Evolutionary conservation across 2,888 invertebrate species (phyloP), one percentile per base, ranked within the genome.

Genomic region (Eupithecia subfuscata): DNA sequence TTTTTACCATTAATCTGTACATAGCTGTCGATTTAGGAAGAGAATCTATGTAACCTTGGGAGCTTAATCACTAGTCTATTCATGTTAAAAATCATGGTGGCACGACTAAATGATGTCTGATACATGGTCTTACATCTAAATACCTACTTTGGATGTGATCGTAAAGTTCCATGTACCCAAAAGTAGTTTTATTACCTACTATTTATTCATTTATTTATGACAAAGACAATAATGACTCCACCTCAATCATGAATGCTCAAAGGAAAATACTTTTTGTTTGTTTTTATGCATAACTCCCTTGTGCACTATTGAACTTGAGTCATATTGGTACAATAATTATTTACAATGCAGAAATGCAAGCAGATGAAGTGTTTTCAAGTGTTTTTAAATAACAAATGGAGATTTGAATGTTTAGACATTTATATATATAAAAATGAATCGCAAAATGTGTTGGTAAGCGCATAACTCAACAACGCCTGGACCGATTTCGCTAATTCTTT

Each of bases 321-420:
- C 60, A 60, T 25, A 60, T 60, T 56, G 12, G 56, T 56, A 25
- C 22, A 60, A 60, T 60, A 60, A 60, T 25, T 25, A 60, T 60
- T 60, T 22, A 60, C 60, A 60, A 60, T 60, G 25, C 60, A 60
- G 14, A 60, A 3, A 60, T 60, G 25, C 60, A 60, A 60, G 22
- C 14, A 25, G 60, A 6, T 25, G 25, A 60, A 22, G 11, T 25
- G 60, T 60, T 60, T 60, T 25, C 14, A 22, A 25, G 22, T 22
- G 22, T 22, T 56, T n/a, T 5, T n/a, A 12, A 56, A 52, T n/a
- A 11, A n/a, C n/a, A n/a, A n/a, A n/a, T n/a, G n/a, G 12, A 1
- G 0, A 11, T 56, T 52, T 22, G 56, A 52, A n/a, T 52, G n/a
- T 52, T 52, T 22, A n/a, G n/a, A 22, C 22, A 56, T 30, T 30